Conservation (phyloP, 2,888 invertebrate genomes). For the Unio pictorum region DNA sequence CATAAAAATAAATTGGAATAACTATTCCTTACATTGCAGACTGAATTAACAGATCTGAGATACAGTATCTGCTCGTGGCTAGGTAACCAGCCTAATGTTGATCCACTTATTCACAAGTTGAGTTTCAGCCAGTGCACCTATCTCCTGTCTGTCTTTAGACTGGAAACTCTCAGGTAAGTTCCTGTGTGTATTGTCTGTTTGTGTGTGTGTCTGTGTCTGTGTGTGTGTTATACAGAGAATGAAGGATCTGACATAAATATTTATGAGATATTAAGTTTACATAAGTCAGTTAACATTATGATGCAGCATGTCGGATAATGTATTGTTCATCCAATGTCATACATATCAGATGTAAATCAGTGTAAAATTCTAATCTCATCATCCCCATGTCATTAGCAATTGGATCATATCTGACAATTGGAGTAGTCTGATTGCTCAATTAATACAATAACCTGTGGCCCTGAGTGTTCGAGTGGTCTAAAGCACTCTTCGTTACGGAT, state of each 20-base stretch:
- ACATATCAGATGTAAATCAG: too few relatives aligned
- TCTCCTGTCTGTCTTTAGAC: conserved; percentile 94
- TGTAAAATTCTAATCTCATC: too few relatives aligned
- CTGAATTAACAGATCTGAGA: conserved; percentile 90
- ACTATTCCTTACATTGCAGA: conserved; percentile 71
- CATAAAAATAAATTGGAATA: background rate
- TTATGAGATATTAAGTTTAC: too few relatives aligned
- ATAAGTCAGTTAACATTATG: too few relatives aligned
- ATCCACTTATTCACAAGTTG: conserved; percentile 89
- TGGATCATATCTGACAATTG: too few relatives aligned
- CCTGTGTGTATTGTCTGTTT: background rate
- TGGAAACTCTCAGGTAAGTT: conserved; percentile 88
- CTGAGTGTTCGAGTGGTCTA: too few relatives aligned
- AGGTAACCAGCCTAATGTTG: conserved; percentile 86
- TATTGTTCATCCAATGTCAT: too few relatives aligned
- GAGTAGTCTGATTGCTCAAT: too few relatives aligned
- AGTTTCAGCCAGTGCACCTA: conserved; percentile 98
- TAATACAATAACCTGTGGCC: too few relatives aligned
- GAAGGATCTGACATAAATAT: background rate
- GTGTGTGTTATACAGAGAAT: background rate
- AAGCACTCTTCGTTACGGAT: too few relatives aligned
- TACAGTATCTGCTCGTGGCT: conserved; percentile 89
- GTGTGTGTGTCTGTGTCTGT: background rate
- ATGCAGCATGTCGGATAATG: too few relatives aligned
- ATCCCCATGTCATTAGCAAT: too few relatives aligned